A percentile compares a stretch with the other conserved stretches of the same genome.
phyloP scores from a whole-genome alignment of 2,888 invertebrate species.

The Drosophila aldrichi region DNA sequence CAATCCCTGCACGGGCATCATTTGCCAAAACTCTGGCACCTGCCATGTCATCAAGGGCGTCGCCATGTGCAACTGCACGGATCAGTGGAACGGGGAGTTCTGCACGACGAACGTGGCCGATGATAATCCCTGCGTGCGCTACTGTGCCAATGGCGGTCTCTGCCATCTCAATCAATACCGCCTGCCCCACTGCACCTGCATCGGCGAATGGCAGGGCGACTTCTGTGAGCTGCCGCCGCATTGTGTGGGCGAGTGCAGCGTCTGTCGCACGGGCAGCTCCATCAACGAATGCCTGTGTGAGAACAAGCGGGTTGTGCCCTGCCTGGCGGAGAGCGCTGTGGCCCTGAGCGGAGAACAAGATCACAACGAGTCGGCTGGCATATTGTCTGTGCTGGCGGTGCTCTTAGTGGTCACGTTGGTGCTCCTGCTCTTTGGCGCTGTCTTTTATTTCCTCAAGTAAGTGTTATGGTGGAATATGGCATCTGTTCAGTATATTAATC shows the following conservation, averaged over 20 bases:
- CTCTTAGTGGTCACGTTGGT: conserved; percentile 79
- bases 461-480: conserved; percentile 41
- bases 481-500: background rate
- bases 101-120: conserved; percentile 88
- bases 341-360: conserved; percentile 77
- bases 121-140: conserved; percentile 88
- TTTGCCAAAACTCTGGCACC: conserved; percentile 87
- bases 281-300: conserved; percentile 84
- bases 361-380: conserved; percentile 66
- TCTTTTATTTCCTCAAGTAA: conserved; percentile 85
- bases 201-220: conserved; percentile 87
- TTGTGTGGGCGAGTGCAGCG: conserved; percentile 83
- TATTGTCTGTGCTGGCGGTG: conserved; percentile 80
- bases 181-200: conserved; percentile 87
- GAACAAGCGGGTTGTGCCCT: conserved; percentile 80
- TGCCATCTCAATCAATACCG: conserved; percentile 87
- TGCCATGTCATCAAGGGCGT: conserved; percentile 86
- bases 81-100: conserved; percentile 86
- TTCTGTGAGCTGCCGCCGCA: conserved; percentile 86
- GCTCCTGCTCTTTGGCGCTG: conserved; percentile 81
- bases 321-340: conserved; percentile 84
- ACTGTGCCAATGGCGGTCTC: conserved; percentile 87
- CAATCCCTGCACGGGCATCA: conserved; percentile 84
- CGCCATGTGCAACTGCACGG: conserved; percentile 87
- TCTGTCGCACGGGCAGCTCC: conserved; percentile 83